These are phyloP conservation scores for Drosophila bipectinata DNA, from an alignment of 1,140 invertebrate genomes.

Conservation along the genomic window DNA sequence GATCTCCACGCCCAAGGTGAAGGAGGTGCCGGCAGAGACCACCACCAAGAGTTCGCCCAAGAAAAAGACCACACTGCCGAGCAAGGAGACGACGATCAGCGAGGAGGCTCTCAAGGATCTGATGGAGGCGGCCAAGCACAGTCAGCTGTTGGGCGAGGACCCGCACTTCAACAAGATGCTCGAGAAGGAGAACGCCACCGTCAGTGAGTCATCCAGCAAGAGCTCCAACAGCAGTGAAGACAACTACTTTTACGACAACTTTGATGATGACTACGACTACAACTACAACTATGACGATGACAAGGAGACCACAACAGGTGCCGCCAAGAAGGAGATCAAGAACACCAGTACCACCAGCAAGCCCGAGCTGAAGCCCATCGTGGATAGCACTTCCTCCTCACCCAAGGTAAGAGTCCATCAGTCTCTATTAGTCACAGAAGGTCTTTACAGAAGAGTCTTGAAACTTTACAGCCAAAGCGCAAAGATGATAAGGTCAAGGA, in stretches of 20 bases:
- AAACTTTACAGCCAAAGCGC: constrained; percentile 38
- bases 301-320: constrained; percentile 45
- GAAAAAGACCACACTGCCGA: constrained; percentile 15
- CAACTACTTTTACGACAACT: constrained; percentile 56
- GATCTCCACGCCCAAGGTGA: constrained; percentile 72
- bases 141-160: constrained; percentile 70
- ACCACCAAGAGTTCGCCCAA: constrained; percentile 30
- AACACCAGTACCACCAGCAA: constrained; percentile 26
- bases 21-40: constrained; percentile 24
- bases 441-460: background rate
- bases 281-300: constrained; percentile 44
- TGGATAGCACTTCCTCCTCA: constrained; percentile 41
- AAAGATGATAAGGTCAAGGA: constrained; percentile 39
- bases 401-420: constrained; percentile 44
- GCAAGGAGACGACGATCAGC: constrained; percentile 47
- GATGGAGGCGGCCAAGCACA: constrained; percentile 76
- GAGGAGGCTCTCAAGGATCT: constrained; percentile 68
- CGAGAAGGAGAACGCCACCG: constrained; percentile 42
- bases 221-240: constrained; percentile 56
- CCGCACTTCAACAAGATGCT: constrained; percentile 79
- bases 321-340: constrained; percentile 49
- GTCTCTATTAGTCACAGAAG: no score
- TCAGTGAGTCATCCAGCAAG: constrained; percentile 16
- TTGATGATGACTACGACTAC: constrained; percentile 52
- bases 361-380: constrained; percentile 68